phyloP scores from a whole-genome alignment of 2,888 invertebrate species.

The Eledona agricola region DNA sequence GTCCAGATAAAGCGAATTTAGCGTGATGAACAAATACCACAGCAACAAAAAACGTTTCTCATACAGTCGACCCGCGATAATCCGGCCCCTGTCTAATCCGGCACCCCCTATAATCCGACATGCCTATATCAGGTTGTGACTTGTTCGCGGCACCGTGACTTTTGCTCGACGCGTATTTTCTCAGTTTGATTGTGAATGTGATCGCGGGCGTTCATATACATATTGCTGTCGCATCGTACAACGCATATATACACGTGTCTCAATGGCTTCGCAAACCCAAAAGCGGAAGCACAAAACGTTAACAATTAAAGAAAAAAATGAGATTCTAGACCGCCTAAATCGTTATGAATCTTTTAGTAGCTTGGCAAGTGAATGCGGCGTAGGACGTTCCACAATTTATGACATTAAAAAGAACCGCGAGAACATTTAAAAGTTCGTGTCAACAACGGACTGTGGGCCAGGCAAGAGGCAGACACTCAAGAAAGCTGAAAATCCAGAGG shows the following conservation, averaged over 20 bases:
- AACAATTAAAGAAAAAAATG: constrained; percentile 5
- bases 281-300: constrained; percentile 5
- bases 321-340: constrained; percentile 5
- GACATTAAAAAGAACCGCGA: constrained; percentile 31
- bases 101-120: constrained; percentile 13
- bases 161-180: no score
- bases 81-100: constrained; percentile 13
- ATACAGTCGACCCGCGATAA: constrained; percentile 10
- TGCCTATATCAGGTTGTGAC: constrained; percentile 1
- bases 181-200: no score
- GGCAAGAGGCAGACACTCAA: constrained; percentile 31
- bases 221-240: no score
- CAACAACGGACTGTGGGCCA: constrained; percentile 30
- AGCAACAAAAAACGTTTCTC: no score
- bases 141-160: no score
- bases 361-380: constrained; percentile 31
- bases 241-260: background rate
- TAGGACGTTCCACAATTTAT: constrained; percentile 36
- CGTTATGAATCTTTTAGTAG: background rate
- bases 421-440: constrained; percentile 11
- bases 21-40: no score
- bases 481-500: constrained; percentile 37
- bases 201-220: no score
- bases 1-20: no score
- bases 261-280: constrained; percentile 7